Evolutionary conservation across 2,113 vertebrate genomes (phyloP).

Genomic region (Terrapene triunguis): DNA sequence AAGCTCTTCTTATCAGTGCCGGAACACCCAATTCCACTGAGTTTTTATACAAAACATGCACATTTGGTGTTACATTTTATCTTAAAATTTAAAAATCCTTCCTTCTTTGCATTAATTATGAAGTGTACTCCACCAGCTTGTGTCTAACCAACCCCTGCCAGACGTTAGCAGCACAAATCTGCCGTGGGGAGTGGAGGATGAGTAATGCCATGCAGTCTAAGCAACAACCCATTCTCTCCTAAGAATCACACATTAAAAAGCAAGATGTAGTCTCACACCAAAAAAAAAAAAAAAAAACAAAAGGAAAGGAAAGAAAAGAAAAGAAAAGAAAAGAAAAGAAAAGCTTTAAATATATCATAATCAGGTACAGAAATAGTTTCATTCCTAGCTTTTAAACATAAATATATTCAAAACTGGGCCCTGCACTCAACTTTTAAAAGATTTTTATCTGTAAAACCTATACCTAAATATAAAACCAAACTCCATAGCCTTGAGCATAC

Average conservation of each 20-base stretch:
- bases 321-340: not conserved
- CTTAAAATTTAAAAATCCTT: constrained; percentile 52
- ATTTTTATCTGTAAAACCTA: not conserved
- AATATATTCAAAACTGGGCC: not conserved
- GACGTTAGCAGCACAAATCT: not conserved
- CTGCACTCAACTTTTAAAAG: constrained; percentile 2
- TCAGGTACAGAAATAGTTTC: constrained; percentile 27
- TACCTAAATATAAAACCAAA: not conserved
- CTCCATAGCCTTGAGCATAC: not conserved
- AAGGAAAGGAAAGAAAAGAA: not conserved
- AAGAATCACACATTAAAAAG: constrained; percentile 42
- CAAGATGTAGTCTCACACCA: constrained; percentile 21
- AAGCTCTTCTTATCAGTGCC: constrained; percentile 36
- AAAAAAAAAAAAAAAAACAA: no score
- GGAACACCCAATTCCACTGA: not conserved
- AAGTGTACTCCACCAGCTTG: constrained; percentile 46
- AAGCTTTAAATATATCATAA: constrained; percentile 27
- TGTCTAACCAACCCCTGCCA: constrained; percentile 48
- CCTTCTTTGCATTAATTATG: constrained; percentile 29
- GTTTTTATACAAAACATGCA: constrained; percentile 26
- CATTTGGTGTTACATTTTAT: not conserved
- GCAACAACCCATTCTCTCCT: constrained; percentile 38
- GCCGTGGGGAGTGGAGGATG: constrained; percentile 51
- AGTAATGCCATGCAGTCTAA: constrained; percentile 35
- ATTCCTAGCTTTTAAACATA: constrained; percentile 22